Conservation (phyloP, 2,113 vertebrate genomes). For the Colaptes auratus region DNA sequence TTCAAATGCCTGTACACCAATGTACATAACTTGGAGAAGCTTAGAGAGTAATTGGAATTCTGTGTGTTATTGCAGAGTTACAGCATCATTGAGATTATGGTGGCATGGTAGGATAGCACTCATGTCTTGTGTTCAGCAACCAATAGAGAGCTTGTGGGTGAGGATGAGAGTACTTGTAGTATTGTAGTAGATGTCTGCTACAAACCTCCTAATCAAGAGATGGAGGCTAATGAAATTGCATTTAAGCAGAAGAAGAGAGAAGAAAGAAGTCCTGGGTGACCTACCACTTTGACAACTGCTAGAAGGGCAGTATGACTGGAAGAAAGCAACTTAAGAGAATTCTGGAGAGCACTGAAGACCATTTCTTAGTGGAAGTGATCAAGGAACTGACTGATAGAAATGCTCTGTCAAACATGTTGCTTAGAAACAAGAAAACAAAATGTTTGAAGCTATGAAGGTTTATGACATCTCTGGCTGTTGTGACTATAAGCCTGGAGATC, state of each 20-base stretch:
- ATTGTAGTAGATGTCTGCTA: neutral
- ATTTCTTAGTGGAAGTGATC: neutral
- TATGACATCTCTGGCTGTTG: neutral
- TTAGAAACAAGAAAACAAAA: neutral
- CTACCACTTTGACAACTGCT: neutral
- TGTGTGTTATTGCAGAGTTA: neutral
- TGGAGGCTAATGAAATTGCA: neutral
- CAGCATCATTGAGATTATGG: neutral
- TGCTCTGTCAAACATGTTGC: neutral
- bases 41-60: neutral
- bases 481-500: neutral
- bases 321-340: neutral
- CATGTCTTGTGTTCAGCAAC: neutral
- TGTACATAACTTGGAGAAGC: neutral
- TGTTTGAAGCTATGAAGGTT: neutral
- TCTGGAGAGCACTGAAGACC: neutral
- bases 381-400: neutral
- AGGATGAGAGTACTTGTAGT: neutral
- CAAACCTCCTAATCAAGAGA: neutral
- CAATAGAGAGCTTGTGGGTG: neutral
- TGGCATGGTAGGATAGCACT: neutral
- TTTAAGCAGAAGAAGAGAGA: neutral
- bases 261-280: neutral
- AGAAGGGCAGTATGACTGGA: neutral
- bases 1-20: neutral